Evolutionary conservation across 1,140 invertebrate genomes (phyloP).

Genomic region (Coenobita brevimanus): DNA sequence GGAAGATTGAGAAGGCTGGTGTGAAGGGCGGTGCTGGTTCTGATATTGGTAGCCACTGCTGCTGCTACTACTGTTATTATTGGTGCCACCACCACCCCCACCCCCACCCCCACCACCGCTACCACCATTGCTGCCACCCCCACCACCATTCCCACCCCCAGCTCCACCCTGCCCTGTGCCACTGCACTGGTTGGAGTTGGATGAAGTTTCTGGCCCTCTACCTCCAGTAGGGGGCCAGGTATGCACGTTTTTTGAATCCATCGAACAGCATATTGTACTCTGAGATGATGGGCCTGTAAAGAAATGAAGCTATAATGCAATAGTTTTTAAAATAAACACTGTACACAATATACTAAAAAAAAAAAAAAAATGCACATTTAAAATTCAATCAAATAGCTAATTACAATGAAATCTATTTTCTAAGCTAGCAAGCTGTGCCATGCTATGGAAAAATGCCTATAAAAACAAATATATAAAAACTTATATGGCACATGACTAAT

Average conservation of each 20-base stretch:
- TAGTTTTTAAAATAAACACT: neutral
- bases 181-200: conserved; percentile 31
- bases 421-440: conserved; percentile 19
- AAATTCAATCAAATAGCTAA: neutral
- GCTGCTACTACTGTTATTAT: conserved; percentile 15
- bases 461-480: too few species aligned
- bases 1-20: conserved; percentile 72
- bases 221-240: conserved; percentile 96
- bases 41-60: conserved; percentile 72
- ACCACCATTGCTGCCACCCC: neutral
- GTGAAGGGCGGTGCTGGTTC: conserved; percentile 75
- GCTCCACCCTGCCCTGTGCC: conserved; percentile 20
- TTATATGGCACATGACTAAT: neutral
- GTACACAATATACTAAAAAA: neutral
- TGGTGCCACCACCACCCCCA: neutral
- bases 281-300: conserved; percentile 61
- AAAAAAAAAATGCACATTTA: conserved; percentile 3
- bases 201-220: conserved; percentile 78
- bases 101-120: neutral
- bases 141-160: neutral
- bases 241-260: conserved; percentile 97
- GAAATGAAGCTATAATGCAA: neutral
- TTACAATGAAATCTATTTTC: neutral
- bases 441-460: too few species aligned
- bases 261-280: conserved; percentile 80